A percentile compares a stretch with the other conserved stretches of the same genome.
phyloP scores from a whole-genome alignment of 2,113 vertebrate genomes.

The Nibea albiflora region DNA sequence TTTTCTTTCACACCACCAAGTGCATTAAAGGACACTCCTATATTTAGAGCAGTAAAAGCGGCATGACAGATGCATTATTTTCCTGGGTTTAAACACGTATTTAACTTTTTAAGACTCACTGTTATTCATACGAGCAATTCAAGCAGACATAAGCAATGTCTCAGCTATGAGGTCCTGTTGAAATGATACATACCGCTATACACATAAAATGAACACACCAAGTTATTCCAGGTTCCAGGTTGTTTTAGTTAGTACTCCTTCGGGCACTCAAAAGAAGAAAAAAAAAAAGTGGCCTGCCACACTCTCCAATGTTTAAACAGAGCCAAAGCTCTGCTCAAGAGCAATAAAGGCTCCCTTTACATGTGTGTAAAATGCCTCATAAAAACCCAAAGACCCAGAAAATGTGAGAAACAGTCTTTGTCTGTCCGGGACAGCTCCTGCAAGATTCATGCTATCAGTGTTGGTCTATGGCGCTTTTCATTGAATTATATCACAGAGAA shows the following conservation, averaged over 20 bases:
- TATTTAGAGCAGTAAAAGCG: too few relatives aligned
- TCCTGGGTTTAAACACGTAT: neutral
- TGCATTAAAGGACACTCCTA: too few relatives aligned
- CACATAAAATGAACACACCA: neutral
- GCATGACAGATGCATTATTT: neutral
- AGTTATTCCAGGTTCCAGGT: slow-evolving; percentile 15
- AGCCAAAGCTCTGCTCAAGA: slow-evolving; percentile 52
- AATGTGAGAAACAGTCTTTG: slow-evolving; percentile 56
- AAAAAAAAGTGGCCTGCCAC: slow-evolving; percentile 11
- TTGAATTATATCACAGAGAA: slow-evolving; percentile 62
- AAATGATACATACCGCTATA: neutral
- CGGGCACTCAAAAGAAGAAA: neutral
- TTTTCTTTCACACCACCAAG: neutral
- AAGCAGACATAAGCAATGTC: neutral
- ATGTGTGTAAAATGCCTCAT: slow-evolving; percentile 74
- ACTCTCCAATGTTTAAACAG: slow-evolving; percentile 44
- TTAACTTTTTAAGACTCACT: neutral
- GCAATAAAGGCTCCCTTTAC: slow-evolving; percentile 65
- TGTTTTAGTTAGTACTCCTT: slow-evolving; percentile 35
- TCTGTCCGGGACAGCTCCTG: slow-evolving; percentile 47
- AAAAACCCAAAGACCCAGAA: slow-evolving; percentile 73
- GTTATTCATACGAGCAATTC: neutral
- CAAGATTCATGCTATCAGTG: slow-evolving; percentile 44
- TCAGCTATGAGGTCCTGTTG: neutral
- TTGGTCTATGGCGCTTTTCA: slow-evolving; percentile 60